phyloP scores from a whole-genome alignment of 2,888 invertebrate species.

The Slavum lentiscoides region DNA sequence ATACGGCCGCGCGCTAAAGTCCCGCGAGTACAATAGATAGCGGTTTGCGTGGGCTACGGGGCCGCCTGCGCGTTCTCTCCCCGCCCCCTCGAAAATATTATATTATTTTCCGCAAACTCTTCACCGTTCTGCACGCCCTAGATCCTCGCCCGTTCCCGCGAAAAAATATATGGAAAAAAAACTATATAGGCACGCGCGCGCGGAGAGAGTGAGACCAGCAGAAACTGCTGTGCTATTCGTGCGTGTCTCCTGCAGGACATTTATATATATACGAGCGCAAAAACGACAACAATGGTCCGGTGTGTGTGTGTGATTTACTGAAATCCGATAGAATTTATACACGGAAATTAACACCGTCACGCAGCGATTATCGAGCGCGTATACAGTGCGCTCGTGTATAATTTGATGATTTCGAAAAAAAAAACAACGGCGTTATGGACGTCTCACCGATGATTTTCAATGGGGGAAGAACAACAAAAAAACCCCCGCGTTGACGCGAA shows the following conservation, averaged over 20 bases:
- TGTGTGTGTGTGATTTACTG: not conserved
- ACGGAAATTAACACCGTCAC: not conserved
- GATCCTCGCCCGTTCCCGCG: not conserved
- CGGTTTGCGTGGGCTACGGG: constrained; percentile 41
- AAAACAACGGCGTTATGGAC: too few species aligned
- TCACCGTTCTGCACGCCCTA: not conserved
- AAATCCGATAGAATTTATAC: not conserved
- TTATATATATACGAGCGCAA: not conserved
- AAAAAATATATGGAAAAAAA: constrained; percentile 9
- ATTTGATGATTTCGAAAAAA: too few species aligned
- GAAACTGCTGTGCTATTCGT: not conserved
- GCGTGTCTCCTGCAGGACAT: constrained; percentile 38
- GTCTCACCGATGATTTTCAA: too few species aligned
- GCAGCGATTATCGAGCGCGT: not conserved
- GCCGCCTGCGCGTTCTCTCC: not conserved
- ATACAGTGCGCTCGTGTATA: not conserved
- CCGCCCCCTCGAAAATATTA: constrained; percentile 7
- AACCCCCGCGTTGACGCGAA: too few species aligned
- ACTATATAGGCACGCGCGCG: not conserved
- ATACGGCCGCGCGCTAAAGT: not conserved
- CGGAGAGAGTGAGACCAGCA: not conserved
- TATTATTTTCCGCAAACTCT: constrained; percentile 31
- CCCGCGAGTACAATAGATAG: constrained; percentile 51
- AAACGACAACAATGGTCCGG: constrained; percentile 29
- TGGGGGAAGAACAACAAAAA: too few species aligned